Conservation (phyloP, 1,140 invertebrate genomes). For the Drepana arcuata region DNA sequence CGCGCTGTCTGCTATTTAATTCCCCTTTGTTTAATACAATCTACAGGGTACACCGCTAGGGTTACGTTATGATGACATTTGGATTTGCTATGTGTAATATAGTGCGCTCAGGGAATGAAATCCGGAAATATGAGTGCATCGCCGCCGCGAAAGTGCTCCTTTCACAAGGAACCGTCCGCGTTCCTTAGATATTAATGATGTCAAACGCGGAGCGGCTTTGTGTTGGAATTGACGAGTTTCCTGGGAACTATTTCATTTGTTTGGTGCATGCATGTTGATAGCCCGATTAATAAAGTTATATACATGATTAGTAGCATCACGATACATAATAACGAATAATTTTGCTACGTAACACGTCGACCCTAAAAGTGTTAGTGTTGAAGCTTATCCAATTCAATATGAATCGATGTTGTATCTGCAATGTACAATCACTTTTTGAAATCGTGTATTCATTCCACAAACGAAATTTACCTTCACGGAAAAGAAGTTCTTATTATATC, state of each 20-base stretch:
- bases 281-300: too few species aligned
- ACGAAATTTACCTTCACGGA: too few species aligned
- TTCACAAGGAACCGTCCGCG: conserved; percentile 14
- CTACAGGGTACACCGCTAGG: conserved; percentile 31
- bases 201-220: conserved; percentile 22
- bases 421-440: too few species aligned
- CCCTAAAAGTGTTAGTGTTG: too few species aligned
- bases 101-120: conserved; percentile 28
- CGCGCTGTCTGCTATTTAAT: conserved; percentile 43
- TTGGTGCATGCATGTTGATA: conserved; percentile 10
- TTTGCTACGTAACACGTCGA: too few species aligned
- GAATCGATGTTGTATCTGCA: too few species aligned
- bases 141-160: conserved; percentile 18
- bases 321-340: too few species aligned
- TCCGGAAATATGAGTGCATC: conserved; percentile 35
- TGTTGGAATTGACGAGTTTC: conserved; percentile 24
- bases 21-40: conserved; percentile 51
- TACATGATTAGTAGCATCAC: too few species aligned
- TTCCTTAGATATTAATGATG: conserved; percentile 25
- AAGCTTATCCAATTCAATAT: too few species aligned
- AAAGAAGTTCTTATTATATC: too few species aligned
- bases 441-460: too few species aligned
- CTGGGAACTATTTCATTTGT: conserved; percentile 18
- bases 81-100: conserved; percentile 38
- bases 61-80: conserved; percentile 44